These are phyloP conservation scores for Callipepla squamata DNA, from an alignment of 2,113 vertebrate genomes.

Conservation along the genomic window DNA sequence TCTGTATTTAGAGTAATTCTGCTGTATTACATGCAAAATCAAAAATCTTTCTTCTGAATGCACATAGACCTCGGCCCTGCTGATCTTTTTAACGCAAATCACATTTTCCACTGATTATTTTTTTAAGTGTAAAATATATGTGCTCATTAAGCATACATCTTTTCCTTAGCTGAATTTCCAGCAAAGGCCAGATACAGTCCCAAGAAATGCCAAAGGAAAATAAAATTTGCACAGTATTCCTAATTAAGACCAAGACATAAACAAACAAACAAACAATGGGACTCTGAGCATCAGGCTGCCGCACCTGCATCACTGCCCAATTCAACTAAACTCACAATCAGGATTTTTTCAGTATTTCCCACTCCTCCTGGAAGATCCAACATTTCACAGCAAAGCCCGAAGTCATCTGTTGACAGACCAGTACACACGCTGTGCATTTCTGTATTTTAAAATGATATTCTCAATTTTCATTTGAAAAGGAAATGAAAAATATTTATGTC, in stretches of 20 bases:
- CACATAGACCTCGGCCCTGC: background rate
- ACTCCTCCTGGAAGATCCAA: background rate
- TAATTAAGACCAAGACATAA: background rate
- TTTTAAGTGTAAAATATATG: background rate
- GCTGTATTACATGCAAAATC: background rate
- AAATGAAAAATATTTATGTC: background rate
- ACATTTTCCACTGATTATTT: background rate
- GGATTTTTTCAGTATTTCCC: background rate
- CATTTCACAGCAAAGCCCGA: background rate
- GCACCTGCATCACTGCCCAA: background rate
- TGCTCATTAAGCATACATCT: background rate
- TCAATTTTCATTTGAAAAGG: background rate
- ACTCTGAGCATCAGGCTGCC: background rate
- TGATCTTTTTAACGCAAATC: background rate
- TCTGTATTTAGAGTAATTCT: background rate
- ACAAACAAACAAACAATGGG: background rate
- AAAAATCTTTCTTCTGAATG: background rate
- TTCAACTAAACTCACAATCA: background rate
- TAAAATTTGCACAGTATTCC: background rate
- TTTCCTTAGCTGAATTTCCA: background rate
- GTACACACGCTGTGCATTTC: background rate
- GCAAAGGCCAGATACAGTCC: rapidly evolving
- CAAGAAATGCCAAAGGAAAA: background rate
- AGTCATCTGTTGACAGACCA: background rate
- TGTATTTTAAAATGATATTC: background rate